A percentile compares a stretch with the other conserved stretches of the same genome.
These are phyloP conservation scores for Linyphia triangularis DNA, from an alignment of 2,888 invertebrate species.

Conservation along the genomic window DNA sequence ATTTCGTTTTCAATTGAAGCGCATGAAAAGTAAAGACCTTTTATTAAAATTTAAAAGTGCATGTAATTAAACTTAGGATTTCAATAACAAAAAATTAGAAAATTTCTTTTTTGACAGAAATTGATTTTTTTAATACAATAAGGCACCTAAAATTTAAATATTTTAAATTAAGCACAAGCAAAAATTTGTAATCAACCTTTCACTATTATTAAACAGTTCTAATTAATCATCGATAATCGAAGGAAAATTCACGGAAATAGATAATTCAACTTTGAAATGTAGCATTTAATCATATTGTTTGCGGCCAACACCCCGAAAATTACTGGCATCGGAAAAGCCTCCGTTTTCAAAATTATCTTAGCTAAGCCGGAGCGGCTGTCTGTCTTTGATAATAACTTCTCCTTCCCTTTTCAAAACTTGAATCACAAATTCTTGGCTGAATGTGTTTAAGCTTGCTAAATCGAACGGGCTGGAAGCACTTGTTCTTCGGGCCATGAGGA, in stretches of 20 bases:
- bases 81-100: too few species aligned
- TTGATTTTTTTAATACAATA: too few species aligned
- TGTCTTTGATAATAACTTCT: conserved; percentile 58
- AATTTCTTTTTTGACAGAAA: too few species aligned
- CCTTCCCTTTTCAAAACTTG: conserved; percentile 46
- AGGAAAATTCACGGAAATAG: background rate
- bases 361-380: conserved; percentile 26
- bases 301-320: conserved; percentile 20
- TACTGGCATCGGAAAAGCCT: background rate
- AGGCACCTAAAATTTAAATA: too few species aligned
- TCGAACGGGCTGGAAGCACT: conserved; percentile 4
- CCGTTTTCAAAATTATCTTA: conserved; percentile 38
- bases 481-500: background rate
- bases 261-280: background rate
- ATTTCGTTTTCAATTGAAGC: too few species aligned
- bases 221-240: background rate
- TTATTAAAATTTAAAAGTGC: too few species aligned
- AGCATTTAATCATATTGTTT: conserved; percentile 41
- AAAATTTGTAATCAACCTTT: too few species aligned
- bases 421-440: conserved; percentile 33
- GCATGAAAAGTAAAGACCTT: too few species aligned
- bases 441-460: background rate
- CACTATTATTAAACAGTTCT: background rate
- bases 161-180: too few species aligned
- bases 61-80: too few species aligned